A percentile compares a stretch with the other conserved stretches of the same genome.
Evolutionary conservation across 1,140 invertebrate species (phyloP).

Genomic region (Diploscapter pachys): DNA sequence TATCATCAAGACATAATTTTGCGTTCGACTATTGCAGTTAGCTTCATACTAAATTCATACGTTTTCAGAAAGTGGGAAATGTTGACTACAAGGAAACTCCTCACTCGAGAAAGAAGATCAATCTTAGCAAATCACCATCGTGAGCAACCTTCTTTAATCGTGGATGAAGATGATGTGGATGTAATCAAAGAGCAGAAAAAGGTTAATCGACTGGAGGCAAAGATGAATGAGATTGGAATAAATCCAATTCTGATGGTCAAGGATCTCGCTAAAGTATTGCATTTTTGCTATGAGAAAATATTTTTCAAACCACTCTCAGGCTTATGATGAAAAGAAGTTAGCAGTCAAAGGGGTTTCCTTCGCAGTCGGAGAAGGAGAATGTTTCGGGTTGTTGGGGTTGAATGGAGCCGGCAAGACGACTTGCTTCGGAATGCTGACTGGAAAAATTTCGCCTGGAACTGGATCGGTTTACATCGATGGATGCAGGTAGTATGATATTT

Average conservation of each 20-base stretch:
- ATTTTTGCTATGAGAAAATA: too few relatives aligned
- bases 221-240: constrained; percentile 2
- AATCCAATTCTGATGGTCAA: constrained; percentile 46
- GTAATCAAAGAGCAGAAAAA: constrained; percentile 34
- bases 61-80: too few relatives aligned
- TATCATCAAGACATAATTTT: too few relatives aligned
- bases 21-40: too few relatives aligned
- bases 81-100: too few relatives aligned
- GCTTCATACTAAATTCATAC: too few relatives aligned
- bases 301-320: constrained; percentile 12
- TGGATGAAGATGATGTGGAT: constrained; percentile 45
- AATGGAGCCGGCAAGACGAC: constrained; percentile 84
- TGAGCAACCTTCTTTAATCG: not conserved
- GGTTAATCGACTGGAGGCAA: constrained; percentile 11
- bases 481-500: constrained; percentile 17
- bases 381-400: constrained; percentile 31
- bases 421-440: constrained; percentile 70
- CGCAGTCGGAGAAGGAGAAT: constrained; percentile 63
- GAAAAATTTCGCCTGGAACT: constrained; percentile 46
- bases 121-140: too few relatives aligned
- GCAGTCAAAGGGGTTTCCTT: constrained; percentile 73
- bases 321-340: constrained; percentile 26
- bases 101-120: too few relatives aligned
- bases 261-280: constrained; percentile 38
- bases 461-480: constrained; percentile 46